These are phyloP conservation scores for Holocentrus rufus DNA, from an alignment of 2,797 vertebrate genomes.

Conservation along the genomic window DNA sequence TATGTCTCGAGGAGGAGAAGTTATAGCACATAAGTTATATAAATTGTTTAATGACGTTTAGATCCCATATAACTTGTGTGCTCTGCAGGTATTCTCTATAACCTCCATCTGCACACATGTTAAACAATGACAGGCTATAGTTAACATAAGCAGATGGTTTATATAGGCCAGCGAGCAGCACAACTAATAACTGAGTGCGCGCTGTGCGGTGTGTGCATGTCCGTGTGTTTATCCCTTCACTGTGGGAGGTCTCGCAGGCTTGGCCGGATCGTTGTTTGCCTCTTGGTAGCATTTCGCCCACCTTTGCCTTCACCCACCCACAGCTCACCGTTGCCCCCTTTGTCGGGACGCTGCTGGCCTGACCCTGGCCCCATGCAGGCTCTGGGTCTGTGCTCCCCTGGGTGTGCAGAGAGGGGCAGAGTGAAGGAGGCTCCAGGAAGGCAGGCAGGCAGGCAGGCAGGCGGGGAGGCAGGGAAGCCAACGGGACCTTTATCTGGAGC, in stretches of 20 bases:
- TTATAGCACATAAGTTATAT: neutral
- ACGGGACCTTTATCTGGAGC: slow-evolving; percentile 82
- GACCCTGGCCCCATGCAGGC: slow-evolving; percentile 22
- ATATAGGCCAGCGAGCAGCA: slow-evolving; percentile 70
- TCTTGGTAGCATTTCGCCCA: slow-evolving; percentile 47
- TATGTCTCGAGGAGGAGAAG: neutral
- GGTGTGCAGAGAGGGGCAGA: slow-evolving; percentile 41
- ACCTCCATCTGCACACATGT: slow-evolving; percentile 55
- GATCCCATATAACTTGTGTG: slow-evolving; percentile 2
- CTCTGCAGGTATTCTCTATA: slow-evolving; percentile 58
- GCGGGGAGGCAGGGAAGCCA: slow-evolving; percentile 52
- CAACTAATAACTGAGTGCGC: slow-evolving; percentile 74
- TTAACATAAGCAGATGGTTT: slow-evolving; percentile 75
- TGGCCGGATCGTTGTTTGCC: slow-evolving; percentile 46
- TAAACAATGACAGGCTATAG: slow-evolving; percentile 67
- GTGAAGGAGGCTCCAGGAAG: slow-evolving; percentile 54
- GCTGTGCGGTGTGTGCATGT: slow-evolving; percentile 44
- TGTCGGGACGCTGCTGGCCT: slow-evolving; percentile 28
- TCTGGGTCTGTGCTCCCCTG: slow-evolving; percentile 46
- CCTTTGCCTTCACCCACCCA: slow-evolving; percentile 45
- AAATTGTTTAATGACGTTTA: neutral
- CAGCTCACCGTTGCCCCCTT: slow-evolving; percentile 24
- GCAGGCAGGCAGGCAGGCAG: slow-evolving; percentile 59
- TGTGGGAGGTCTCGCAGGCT: slow-evolving; percentile 69
- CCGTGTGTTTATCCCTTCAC: slow-evolving; percentile 63